Evolutionary conservation across 2,113 vertebrate species (phyloP).

Genomic region (Ciconia boyciana): DNA sequence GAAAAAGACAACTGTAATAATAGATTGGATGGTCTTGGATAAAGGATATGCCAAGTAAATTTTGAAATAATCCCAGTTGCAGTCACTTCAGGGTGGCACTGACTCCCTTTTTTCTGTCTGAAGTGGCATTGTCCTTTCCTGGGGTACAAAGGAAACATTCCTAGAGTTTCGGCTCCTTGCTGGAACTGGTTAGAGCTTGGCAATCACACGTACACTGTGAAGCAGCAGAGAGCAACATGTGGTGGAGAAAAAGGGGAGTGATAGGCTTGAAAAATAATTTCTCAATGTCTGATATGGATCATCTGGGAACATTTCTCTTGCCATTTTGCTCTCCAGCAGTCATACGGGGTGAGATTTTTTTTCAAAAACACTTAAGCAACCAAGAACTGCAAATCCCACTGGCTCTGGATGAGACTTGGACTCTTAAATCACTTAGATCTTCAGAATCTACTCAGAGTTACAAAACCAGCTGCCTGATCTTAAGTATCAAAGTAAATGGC

Average conservation of each 20-base stretch:
- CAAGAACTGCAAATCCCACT: neutral
- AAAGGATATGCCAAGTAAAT: neutral
- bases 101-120: neutral
- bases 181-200: neutral
- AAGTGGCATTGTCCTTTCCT: neutral
- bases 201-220: neutral
- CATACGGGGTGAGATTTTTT: neutral
- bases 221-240: neutral
- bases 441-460: neutral
- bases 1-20: neutral
- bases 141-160: neutral
- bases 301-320: neutral
- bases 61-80: neutral
- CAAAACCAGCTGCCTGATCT: neutral
- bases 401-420: neutral
- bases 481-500: neutral
- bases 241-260: neutral
- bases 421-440: neutral
- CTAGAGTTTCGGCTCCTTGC: neutral
- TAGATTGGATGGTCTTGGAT: neutral
- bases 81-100: neutral
- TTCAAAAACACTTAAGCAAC: neutral
- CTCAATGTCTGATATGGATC: neutral
- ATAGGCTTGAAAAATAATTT: neutral
- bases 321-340: neutral